Conservation (phyloP, 2,797 vertebrate species). For the Echeneis naucrates region DNA sequence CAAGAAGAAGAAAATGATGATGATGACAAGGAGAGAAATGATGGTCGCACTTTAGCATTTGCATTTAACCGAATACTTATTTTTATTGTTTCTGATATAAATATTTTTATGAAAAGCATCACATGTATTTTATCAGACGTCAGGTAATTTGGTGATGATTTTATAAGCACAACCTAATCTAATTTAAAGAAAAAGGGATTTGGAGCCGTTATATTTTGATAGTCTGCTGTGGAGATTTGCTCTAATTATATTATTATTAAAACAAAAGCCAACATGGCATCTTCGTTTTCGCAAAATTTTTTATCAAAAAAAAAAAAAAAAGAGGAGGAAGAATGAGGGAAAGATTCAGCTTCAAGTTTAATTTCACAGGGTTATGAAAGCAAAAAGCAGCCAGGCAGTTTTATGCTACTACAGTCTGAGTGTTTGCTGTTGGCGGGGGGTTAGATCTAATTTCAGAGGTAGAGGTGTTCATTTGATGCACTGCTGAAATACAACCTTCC, state of each 20-base stretch:
- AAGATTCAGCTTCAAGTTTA: constrained; percentile 11
- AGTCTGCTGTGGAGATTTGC: neutral
- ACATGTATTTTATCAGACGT: neutral
- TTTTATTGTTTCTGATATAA: neutral
- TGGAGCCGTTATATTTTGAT: neutral
- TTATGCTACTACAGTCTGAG: constrained; percentile 38
- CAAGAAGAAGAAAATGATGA: constrained; percentile 1
- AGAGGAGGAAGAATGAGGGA: neutral
- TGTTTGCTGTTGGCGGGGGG: constrained; percentile 40
- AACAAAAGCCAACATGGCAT: neutral
- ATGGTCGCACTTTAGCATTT: constrained; percentile 3
- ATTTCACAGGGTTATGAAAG: constrained; percentile 22
- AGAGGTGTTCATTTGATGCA: constrained; percentile 41
- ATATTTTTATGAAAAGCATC: neutral
- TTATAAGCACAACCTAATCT: no score
- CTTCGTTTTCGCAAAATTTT: neutral
- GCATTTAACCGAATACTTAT: neutral
- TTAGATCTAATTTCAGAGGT: constrained; percentile 53
- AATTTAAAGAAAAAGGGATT: neutral
- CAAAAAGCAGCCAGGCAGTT: constrained; percentile 27
- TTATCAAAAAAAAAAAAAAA: no score
- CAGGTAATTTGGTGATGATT: neutral
- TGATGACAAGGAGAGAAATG: neutral
- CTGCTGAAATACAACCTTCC: constrained; percentile 37
- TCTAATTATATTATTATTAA: neutral